These are phyloP conservation scores for Camponotus fellah DNA, from an alignment of 2,888 invertebrate species.

Conservation along the genomic window DNA sequence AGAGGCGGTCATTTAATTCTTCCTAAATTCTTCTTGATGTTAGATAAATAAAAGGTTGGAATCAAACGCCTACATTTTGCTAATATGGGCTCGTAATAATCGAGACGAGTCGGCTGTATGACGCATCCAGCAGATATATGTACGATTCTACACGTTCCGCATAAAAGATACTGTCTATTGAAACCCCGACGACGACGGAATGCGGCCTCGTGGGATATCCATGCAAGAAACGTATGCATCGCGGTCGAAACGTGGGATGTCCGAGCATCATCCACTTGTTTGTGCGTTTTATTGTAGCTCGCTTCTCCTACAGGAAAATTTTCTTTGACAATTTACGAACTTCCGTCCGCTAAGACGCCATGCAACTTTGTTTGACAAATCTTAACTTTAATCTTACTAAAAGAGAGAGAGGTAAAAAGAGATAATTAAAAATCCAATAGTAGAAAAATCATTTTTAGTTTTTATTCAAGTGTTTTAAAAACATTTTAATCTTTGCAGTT, in stretches of 20 bases:
- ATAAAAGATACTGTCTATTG: slow-evolving; percentile 32
- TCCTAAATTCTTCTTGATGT: background rate
- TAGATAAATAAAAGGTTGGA: slow-evolving; percentile 38
- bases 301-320: background rate
- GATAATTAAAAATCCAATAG: background rate
- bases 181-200: slow-evolving; percentile 58
- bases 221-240: slow-evolving; percentile 69
- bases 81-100: slow-evolving; percentile 35
- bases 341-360: slow-evolving; percentile 17
- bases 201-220: slow-evolving; percentile 70
- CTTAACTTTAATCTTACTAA: background rate
- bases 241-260: slow-evolving; percentile 73
- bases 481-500: background rate
- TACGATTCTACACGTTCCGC: slow-evolving; percentile 28
- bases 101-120: slow-evolving; percentile 20
- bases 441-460: background rate
- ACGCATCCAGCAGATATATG: slow-evolving; percentile 8
- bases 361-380: background rate
- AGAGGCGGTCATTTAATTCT: background rate
- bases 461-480: background rate
- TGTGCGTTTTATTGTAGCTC: slow-evolving; percentile 56
- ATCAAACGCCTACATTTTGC: slow-evolving; percentile 34
- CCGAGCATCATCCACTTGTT: slow-evolving; percentile 59
- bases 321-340: slow-evolving; percentile 21
- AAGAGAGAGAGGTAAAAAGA: background rate